Evolutionary conservation across 2,888 invertebrate genomes (phyloP).

Genomic region (Macroteleia sp.): DNA sequence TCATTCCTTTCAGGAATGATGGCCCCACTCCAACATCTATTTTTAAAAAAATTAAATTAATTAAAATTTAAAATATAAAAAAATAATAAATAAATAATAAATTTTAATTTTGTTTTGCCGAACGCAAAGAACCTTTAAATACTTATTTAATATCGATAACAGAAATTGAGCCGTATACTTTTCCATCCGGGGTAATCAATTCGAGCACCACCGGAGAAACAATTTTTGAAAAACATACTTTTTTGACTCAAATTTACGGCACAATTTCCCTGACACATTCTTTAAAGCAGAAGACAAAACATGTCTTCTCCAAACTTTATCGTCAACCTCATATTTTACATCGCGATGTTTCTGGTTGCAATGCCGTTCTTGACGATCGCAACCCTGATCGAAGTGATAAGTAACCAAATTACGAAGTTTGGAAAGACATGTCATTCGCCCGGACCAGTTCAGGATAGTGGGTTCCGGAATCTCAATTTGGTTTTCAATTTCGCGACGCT

Average conservation of each 20-base stretch:
- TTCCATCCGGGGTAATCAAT: not conserved
- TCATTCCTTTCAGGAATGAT: no score
- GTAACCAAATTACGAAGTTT: constrained; percentile 28
- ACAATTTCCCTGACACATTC: constrained; percentile 12
- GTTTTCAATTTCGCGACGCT: not conserved
- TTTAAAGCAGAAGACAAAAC: constrained; percentile 4
- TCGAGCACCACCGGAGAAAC: constrained; percentile 14
- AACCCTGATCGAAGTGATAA: constrained; percentile 17
- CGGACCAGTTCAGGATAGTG: not conserved
- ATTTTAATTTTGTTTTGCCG: no score
- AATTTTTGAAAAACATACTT: constrained; percentile 11
- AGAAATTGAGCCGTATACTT: constrained; percentile 5
- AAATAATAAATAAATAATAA: no score
- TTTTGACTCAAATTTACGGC: constrained; percentile 21
- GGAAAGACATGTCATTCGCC: constrained; percentile 2
- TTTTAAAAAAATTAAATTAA: no score
- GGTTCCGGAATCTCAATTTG: not conserved
- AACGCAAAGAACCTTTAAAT: constrained; percentile 4
- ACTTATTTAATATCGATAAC: constrained; percentile 16
- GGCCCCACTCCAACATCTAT: no score
- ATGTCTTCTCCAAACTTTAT: constrained; percentile 24
- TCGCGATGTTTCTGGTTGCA: constrained; percentile 25
- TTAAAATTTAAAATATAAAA: no score
- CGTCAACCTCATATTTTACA: constrained; percentile 29
- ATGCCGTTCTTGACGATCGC: constrained; percentile 6